Evolutionary conservation across 2,888 invertebrate species (phyloP).

Genomic region (Clunio marinus): DNA sequence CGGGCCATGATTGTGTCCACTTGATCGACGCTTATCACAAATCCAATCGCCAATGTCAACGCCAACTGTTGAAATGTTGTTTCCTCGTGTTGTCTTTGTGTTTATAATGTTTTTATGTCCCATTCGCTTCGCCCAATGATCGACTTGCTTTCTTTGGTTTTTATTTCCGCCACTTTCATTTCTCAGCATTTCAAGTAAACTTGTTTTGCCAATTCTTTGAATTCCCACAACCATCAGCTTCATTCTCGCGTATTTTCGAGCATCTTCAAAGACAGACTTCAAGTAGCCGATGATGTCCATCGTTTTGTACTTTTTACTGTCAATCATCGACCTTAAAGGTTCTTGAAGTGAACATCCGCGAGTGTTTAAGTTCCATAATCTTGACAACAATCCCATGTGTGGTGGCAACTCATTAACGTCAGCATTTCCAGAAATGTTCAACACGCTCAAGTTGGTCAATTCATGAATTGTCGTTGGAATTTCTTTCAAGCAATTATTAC

Average conservation of each 20-base stretch:
- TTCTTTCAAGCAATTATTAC: slow-evolving; percentile 74
- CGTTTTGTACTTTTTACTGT: slow-evolving; percentile 88
- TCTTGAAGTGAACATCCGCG: slow-evolving; percentile 83
- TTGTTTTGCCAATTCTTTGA: slow-evolving; percentile 84
- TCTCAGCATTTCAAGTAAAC: slow-evolving; percentile 65
- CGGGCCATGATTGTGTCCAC: slow-evolving; percentile 72
- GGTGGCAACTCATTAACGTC: slow-evolving; percentile 86
- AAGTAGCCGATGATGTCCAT: slow-evolving; percentile 89
- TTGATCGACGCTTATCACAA: slow-evolving; percentile 72
- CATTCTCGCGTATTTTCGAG: slow-evolving; percentile 89
- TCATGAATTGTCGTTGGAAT: slow-evolving; percentile 83
- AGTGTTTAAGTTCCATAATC: slow-evolving; percentile 95
- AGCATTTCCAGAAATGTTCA: slow-evolving; percentile 72
- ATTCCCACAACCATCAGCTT: slow-evolving; percentile 94
- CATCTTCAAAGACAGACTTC: slow-evolving; percentile 82
- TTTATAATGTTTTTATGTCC: slow-evolving; percentile 82
- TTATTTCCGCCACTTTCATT: slow-evolving; percentile 19
- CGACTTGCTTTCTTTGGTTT: slow-evolving; percentile 47
- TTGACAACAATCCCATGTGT: slow-evolving; percentile 87
- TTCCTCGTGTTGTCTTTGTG: slow-evolving; percentile 68
- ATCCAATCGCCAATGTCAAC: slow-evolving; percentile 96
- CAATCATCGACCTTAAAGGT: slow-evolving; percentile 85
- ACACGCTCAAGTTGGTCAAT: slow-evolving; percentile 81
- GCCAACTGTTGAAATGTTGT: slow-evolving; percentile 90
- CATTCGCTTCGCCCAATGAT: slow-evolving; percentile 95